Conservation (phyloP, 2,888 invertebrate species). For the Norana najaformis region DNA sequence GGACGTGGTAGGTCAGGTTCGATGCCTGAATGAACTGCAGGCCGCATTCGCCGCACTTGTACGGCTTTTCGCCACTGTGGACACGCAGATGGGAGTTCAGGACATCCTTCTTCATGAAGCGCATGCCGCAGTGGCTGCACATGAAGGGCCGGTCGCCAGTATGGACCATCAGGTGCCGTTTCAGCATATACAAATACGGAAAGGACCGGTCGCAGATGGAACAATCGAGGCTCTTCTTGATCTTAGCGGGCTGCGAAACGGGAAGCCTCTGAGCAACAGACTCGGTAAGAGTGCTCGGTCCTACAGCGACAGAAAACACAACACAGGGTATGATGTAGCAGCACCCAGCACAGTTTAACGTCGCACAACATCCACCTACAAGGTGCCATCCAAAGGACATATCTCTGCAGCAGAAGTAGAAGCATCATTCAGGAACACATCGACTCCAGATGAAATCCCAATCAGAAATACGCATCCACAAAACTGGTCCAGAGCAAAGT, state of each 20-base stretch:
- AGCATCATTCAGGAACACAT: neutral
- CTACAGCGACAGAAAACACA: neutral
- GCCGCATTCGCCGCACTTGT: neutral
- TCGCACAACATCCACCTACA: too few relatives aligned
- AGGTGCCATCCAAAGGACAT: too few relatives aligned
- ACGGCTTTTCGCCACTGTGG: slow-evolving; percentile 16
- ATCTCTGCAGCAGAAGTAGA: neutral
- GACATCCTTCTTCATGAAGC: neutral
- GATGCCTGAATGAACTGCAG: neutral
- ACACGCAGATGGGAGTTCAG: neutral
- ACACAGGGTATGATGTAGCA: neutral
- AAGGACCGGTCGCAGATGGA: neutral
- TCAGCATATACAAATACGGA: neutral
- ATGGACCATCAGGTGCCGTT: neutral
- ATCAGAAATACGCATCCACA: neutral
- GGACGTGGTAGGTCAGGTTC: neutral
- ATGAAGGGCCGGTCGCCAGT: slow-evolving; percentile 8
- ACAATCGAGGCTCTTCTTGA: neutral
- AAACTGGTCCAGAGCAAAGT: neutral
- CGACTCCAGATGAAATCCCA: neutral
- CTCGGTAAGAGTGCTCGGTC: neutral
- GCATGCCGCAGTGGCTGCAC: slow-evolving; percentile 24
- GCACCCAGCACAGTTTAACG: too few relatives aligned
- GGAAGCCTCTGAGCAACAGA: neutral
- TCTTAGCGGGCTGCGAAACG: neutral